Base-by-base conservation (phyloP, 2,797 vertebrate genomes). In the Eulemur coronatus region DNA sequence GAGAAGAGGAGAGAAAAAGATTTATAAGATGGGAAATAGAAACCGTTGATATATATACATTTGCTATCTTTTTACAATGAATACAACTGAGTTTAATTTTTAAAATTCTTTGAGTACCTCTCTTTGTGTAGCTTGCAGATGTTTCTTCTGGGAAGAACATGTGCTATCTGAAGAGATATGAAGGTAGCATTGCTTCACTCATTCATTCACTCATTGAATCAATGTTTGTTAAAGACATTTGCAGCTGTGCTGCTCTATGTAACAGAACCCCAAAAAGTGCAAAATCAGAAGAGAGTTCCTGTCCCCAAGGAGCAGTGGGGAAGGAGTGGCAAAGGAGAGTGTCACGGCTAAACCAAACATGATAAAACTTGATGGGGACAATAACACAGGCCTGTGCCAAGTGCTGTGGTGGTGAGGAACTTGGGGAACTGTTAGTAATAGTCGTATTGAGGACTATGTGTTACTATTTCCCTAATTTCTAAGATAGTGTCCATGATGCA, bases 1-100 rank as follows among this genome's bases (percentile, higher is more conserved):
- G 84, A 97, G 84, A 94, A 90, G 69, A 84, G 75, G 48, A 92
- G 41, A 43, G 79, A 84, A 76, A 84, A 7, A 90, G 67, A 65
- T 46, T 73, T 50, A 33, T 69, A 94, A 89, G 89, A 88, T 94
- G 61, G 59, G 69, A 59, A 61, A 93, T 6, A 97, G 43, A 63
- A 46, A 94, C 18, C 15, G 93, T 97, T 91, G 97, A 28, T 55
- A 86, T 0, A 86, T 0, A 9, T 28, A 57, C 8, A 28, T 3
- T 28, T 57, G 63, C 59, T 67, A 43, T 26, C 41, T 70, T 95
- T 26, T 88, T 20, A 33, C 0, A 43, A 11, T 65, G 67, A n/a
- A 38, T 35, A 57, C 30, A 91, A 65, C 35, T 41, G 20, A 85
- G 2, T 67, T 96, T 82, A 76, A 5, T 33, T 67, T 93, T 46